Base-by-base conservation (phyloP, 2,797 vertebrate species). In the Sebastes paucispinis region DNA sequence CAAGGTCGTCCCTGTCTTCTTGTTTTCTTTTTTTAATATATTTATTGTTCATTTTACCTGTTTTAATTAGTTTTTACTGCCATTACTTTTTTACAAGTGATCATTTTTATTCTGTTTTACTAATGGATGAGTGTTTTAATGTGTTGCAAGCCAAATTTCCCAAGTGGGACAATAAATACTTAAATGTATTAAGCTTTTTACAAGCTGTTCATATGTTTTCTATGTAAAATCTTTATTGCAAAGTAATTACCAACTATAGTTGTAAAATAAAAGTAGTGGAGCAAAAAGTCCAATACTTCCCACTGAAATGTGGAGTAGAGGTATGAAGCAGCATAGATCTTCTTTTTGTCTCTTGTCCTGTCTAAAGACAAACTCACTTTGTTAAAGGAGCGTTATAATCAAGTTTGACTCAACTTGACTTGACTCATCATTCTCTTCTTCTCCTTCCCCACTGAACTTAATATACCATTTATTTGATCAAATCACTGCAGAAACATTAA, bases 401-500 rank as follows among this genome's bases (percentile, higher is more conserved):
- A 68, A 55, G n/a, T 80, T 79, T 79, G 81, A 77, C 74, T 82
- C 43, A 2, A 24, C 59, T 32, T 67, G 27, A 62, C 58, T 76
- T 54, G 47, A 50, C n/a, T 36, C 27, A 6, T 73, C 55, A 50
- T 29, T 71, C 34, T 79, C 34, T 8, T 71, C 50, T 60, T 39
- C 63, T 55, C 59, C 59, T 31, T 52, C 27, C 20, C 10, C 0
- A 9, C 67, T 78, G 59, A 81, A 89, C 31, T 62, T 39, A 69
- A 83, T 69, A 69, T 78, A 18, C 24, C 63, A 65, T 81, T 73
- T 75, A 74, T 91, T 91, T 87, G 59, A 86, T 73, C 75, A 73
- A 73, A 86, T 79, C 77, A 69, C 78, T 79, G 72, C 77, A 75
- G 80, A 76, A 85, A 88, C 75, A 84, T 85, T 64, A 77, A 85